A percentile compares a stretch with the other conserved stretches of the same genome.
Conservation (phyloP, 1,140 invertebrate genomes). For the Meloidogyne exigua region DNA sequence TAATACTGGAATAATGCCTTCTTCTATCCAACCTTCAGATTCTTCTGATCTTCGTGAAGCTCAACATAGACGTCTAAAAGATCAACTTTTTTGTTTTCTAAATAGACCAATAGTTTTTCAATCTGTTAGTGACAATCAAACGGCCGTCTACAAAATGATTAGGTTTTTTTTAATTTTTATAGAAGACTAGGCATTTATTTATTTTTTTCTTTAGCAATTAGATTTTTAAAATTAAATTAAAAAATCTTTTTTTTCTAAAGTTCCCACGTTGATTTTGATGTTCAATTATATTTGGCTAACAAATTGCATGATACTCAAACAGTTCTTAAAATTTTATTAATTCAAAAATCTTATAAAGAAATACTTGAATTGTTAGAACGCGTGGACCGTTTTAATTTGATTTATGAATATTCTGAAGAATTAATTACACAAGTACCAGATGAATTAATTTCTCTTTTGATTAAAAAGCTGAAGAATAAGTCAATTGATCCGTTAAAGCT, state of each 20-base stretch:
- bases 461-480: slow-evolving; percentile 23
- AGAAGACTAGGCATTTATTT: no score
- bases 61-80: slow-evolving; percentile 30
- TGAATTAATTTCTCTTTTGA: slow-evolving; percentile 29
- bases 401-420: slow-evolving; percentile 50
- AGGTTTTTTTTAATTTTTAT: slow-evolving; percentile 1
- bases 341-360: slow-evolving; percentile 35
- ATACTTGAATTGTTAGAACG: slow-evolving; percentile 31
- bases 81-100: slow-evolving; percentile 42
- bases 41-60: neutral
- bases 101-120: slow-evolving; percentile 36
- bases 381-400: slow-evolving; percentile 23
- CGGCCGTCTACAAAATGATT: slow-evolving; percentile 44
- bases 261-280: slow-evolving; percentile 46
- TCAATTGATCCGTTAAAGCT: slow-evolving; percentile 23
- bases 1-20: neutral
- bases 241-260: no score
- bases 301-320: slow-evolving; percentile 41
- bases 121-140: slow-evolving; percentile 33
- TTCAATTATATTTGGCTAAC: slow-evolving; percentile 40
- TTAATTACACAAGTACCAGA: slow-evolving; percentile 30
- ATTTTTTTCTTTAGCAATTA: no score
- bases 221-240: no score
- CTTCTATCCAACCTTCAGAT: neutral
- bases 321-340: slow-evolving; percentile 38